Evolutionary conservation across 2,797 vertebrate genomes (phyloP).

Genomic region (Gambusia yucatana): DNA sequence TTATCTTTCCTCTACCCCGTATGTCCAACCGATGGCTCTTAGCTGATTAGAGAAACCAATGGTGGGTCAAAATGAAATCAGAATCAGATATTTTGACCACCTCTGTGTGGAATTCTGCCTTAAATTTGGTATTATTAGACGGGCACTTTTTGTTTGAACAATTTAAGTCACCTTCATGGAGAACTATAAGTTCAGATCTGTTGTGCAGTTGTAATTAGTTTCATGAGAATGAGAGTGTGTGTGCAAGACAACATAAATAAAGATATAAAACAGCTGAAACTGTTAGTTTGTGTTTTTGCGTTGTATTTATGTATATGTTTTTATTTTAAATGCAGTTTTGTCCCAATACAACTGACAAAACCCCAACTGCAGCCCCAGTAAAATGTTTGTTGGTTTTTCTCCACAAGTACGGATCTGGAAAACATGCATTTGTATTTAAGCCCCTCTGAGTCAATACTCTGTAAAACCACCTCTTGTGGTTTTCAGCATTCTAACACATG

Average conservation of each 20-base stretch:
- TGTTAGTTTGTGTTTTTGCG: slow-evolving; percentile 1
- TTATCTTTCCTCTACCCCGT: slow-evolving; percentile 54
- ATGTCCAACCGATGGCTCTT: slow-evolving; percentile 73
- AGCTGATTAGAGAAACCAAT: slow-evolving; percentile 68
- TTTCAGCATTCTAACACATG: neutral
- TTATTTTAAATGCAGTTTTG: no score
- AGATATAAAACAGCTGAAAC: slow-evolving; percentile 44
- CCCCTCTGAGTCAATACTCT: no score
- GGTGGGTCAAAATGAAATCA: slow-evolving; percentile 70
- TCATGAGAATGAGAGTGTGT: slow-evolving; percentile 53
- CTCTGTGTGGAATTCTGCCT: slow-evolving; percentile 74
- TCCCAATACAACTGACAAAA: no score
- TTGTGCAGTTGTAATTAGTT: slow-evolving; percentile 74
- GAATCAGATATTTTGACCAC: slow-evolving; percentile 70
- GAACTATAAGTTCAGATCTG: slow-evolving; percentile 57
- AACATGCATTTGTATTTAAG: no score
- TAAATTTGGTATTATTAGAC: slow-evolving; percentile 71
- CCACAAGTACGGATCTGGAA: no score
- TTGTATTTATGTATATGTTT: no score
- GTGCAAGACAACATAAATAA: slow-evolving; percentile 68
- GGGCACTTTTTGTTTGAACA: slow-evolving; percentile 65
- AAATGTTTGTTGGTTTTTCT: no score
- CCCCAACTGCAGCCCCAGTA: no score
- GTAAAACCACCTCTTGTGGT: no score
- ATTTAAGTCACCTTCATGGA: slow-evolving; percentile 65